Evolutionary conservation across 1,140 invertebrate genomes (phyloP).

Genomic region (Solenopsis invicta): DNA sequence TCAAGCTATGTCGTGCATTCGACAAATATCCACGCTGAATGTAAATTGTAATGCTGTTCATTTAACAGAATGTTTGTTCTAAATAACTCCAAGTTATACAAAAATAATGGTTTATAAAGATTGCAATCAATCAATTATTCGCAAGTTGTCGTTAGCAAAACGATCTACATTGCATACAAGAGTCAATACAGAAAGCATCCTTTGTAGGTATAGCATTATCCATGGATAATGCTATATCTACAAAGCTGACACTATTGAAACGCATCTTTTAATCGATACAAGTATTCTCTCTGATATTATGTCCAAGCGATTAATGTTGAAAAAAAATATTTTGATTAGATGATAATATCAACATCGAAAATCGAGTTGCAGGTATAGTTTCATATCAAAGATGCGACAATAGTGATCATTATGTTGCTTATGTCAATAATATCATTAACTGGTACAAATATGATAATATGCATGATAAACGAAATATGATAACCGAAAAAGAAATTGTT

Average conservation of each 20-base stretch:
- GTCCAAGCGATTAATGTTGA: neutral
- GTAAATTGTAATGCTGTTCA: no score
- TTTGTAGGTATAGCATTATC: neutral
- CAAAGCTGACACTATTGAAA: neutral
- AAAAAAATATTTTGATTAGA: neutral
- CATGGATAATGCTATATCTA: neutral
- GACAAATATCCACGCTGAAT: no score
- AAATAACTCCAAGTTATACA: no score
- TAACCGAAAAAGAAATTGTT: neutral
- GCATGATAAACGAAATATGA: neutral
- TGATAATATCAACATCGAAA: neutral
- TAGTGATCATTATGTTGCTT: neutral
- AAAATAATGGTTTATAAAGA: no score
- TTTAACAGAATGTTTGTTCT: no score
- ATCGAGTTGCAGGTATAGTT: neutral
- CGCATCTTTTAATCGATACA: neutral
- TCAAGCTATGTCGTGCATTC: neutral
- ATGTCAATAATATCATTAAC: neutral
- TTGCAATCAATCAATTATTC: no score
- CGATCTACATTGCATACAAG: neutral
- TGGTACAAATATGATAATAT: conserved; percentile 9
- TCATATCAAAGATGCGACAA: neutral
- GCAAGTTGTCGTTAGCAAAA: no score
- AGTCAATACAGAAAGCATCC: neutral
- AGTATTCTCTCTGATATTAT: neutral